phyloP scores from a whole-genome alignment of 2,888 invertebrate genomes.

The Lasioglossum malachurum region DNA sequence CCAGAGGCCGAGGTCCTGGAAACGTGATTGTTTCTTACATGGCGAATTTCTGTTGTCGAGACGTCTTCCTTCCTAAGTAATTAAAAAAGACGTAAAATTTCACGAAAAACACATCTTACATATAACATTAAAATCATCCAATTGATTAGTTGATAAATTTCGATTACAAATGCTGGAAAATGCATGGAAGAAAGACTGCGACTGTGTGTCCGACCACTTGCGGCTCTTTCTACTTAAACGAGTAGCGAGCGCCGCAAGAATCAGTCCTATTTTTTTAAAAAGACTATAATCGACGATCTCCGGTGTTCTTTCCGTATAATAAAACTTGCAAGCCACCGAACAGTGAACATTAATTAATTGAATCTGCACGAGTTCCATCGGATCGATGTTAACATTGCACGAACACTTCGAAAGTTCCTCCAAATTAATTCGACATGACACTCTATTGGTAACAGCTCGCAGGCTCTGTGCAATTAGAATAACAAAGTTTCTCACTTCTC shows the following conservation, averaged over 20 bases:
- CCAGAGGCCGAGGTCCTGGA: constrained; percentile 65
- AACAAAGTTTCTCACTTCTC: constrained; percentile 6
- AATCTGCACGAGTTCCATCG: constrained; percentile 27
- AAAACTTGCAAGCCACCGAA: background rate
- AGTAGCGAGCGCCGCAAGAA: constrained; percentile 17
- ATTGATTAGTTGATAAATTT: background rate
- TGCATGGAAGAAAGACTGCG: constrained; percentile 11
- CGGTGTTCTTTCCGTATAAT: background rate
- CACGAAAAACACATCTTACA: background rate
- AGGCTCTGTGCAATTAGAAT: constrained; percentile 13
- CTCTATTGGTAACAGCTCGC: constrained; percentile 19
- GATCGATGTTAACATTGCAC: constrained; percentile 45
- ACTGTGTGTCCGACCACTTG: constrained; percentile 19
- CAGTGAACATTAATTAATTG: background rate
- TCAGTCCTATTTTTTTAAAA: background rate
- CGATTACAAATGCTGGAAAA: background rate
- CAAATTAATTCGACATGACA: constrained; percentile 23
- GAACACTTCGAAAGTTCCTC: constrained; percentile 8
- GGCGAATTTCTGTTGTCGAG: constrained; percentile 53
- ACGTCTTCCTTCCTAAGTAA: constrained; percentile 23
- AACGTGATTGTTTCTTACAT: constrained; percentile 72
- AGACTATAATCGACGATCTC: background rate
- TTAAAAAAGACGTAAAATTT: background rate
- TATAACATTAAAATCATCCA: background rate
- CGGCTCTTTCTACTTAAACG: constrained; percentile 29